Conservation (phyloP, 1,140 invertebrate genomes). For the Drosophila mojavensis region DNA sequence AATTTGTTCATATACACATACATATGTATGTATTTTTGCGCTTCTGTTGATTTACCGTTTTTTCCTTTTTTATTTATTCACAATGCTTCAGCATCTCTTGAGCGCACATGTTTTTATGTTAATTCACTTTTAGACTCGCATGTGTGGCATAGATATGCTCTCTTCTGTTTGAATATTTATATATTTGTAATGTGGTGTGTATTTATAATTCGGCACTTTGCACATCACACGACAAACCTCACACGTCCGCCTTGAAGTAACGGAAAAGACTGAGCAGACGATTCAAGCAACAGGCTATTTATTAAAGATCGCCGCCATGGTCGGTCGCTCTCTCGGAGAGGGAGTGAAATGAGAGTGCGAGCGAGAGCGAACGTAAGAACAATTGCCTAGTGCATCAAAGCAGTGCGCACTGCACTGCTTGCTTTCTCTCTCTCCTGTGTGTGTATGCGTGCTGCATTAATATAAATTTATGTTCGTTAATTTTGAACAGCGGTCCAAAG, state of each 20-base stretch:
- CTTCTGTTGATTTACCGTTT: constrained; percentile 18
- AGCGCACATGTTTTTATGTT: constrained; percentile 41
- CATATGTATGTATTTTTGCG: not conserved
- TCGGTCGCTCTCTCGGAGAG: not conserved
- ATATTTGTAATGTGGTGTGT: constrained; percentile 4
- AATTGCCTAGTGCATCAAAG: constrained; percentile 8
- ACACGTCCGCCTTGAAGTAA: constrained; percentile 65
- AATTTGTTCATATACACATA: constrained; percentile 10
- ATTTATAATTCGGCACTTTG: constrained; percentile 19
- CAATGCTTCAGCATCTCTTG: constrained; percentile 14
- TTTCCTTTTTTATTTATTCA: constrained; percentile 21
- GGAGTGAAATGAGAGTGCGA: not conserved
- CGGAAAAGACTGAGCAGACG: constrained; percentile 56
- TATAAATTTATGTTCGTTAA: constrained; percentile 76
- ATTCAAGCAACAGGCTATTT: constrained; percentile 36
- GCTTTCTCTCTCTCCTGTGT: not conserved
- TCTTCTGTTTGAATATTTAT: constrained; percentile 20
- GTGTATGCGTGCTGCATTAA: constrained; percentile 47
- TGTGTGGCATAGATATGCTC: constrained; percentile 6
- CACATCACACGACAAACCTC: not conserved
- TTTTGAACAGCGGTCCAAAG: constrained; percentile 36
- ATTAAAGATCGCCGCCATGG: constrained; percentile 35
- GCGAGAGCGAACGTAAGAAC: constrained; percentile 4
- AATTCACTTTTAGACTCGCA: constrained; percentile 2
- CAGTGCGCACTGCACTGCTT: constrained; percentile 27